phyloP scores from a whole-genome alignment of 1,140 invertebrate genomes.

The Acromyrmex heyeri region DNA sequence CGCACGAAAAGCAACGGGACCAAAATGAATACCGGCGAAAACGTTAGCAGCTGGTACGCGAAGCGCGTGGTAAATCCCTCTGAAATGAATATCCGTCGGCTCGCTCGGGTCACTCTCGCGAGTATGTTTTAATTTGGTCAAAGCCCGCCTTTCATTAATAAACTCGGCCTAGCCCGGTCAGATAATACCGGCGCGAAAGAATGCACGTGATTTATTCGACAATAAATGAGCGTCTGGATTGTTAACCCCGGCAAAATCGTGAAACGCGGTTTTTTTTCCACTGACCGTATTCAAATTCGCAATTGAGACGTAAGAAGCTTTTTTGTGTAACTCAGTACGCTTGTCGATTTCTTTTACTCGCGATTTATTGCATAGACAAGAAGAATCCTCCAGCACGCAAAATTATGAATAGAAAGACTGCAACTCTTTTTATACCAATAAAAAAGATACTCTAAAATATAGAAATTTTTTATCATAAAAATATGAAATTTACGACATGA shows the following conservation, averaged over 20 bases:
- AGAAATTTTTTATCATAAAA: not conserved
- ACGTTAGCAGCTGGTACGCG: constrained; percentile 25
- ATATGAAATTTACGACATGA: not conserved
- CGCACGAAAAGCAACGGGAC: constrained; percentile 2
- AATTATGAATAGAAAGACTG: not conserved
- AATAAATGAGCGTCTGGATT: constrained; percentile 40
- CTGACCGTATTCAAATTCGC: constrained; percentile 13
- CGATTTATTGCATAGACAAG: constrained; percentile 21
- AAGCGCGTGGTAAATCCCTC: constrained; percentile 21
- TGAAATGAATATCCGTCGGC: constrained; percentile 68
- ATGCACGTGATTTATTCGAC: constrained; percentile 52
- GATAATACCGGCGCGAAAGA: constrained; percentile 45
- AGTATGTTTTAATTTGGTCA: constrained; percentile 72
- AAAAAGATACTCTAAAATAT: not conserved
- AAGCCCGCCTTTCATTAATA: constrained; percentile 58
- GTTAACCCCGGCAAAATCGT: constrained; percentile 1
- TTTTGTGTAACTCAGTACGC: not conserved
- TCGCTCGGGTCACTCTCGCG: constrained; percentile 23
- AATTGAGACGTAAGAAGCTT: not conserved
- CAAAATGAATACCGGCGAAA: constrained; percentile 31
- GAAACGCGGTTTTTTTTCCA: not conserved
- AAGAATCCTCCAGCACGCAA: not conserved
- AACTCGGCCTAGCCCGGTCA: constrained; percentile 16
- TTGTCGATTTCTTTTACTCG: not conserved
- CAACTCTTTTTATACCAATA: not conserved